Conservation (phyloP, 2,113 vertebrate genomes). For the Hippocampus zosterae region DNA sequence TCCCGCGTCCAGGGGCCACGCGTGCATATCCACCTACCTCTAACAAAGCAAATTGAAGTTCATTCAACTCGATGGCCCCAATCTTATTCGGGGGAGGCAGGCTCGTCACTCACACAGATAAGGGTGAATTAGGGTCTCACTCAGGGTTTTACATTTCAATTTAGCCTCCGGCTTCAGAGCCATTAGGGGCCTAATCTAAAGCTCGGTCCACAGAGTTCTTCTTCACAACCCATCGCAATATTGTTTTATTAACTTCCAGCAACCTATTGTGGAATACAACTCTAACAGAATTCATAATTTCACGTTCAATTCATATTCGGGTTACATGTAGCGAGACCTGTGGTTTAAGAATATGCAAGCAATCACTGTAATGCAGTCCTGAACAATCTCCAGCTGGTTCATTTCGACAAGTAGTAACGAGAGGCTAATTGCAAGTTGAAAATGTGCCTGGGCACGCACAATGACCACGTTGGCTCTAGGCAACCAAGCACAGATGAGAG, state of each 20-base stretch:
- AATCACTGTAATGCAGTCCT: conserved; percentile 74
- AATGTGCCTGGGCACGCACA: conserved; percentile 61
- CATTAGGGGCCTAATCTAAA: conserved; percentile 90
- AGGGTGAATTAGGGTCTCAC: conserved; percentile 85
- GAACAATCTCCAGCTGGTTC: conserved; percentile 56
- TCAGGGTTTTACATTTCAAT: conserved; percentile 83
- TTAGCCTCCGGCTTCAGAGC: conserved; percentile 86
- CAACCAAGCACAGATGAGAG: conserved; percentile 39
- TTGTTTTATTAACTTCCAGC: conserved; percentile 77
- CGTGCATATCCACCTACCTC: conserved; percentile 66
- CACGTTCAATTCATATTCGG: conserved; percentile 91
- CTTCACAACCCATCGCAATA: conserved; percentile 51
- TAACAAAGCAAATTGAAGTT: conserved; percentile 74
- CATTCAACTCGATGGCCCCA: conserved; percentile 71
- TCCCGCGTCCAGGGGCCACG: conserved; percentile 46
- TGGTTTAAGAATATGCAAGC: conserved; percentile 77
- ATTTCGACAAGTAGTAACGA: conserved; percentile 45
- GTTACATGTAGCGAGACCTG: conserved; percentile 88
- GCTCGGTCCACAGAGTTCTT: conserved; percentile 77
- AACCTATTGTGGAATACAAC: conserved; percentile 76
- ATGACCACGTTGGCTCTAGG: conserved; percentile 48
- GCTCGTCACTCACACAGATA: conserved; percentile 74
- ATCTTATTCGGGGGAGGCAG: conserved; percentile 66
- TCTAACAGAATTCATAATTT: conserved; percentile 83
- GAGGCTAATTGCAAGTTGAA: conserved; percentile 64